These are phyloP conservation scores for Siderastrea radians DNA, from an alignment of 92 coral and sea anemone species.

Conservation along the genomic window DNA sequence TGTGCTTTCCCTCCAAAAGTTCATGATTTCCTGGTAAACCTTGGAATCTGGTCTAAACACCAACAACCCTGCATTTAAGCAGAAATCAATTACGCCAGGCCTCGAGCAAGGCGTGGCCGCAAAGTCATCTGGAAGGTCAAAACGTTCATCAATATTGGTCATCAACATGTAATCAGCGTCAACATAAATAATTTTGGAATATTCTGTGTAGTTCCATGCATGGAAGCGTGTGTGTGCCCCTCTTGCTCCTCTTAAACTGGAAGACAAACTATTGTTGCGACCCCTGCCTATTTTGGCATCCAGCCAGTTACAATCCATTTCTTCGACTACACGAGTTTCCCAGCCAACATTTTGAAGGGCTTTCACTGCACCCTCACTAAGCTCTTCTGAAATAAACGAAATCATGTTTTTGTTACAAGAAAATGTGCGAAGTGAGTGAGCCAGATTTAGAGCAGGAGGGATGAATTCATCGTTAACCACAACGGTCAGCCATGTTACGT, in stretches of 20 bases:
- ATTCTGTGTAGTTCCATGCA: constrained; percentile 70
- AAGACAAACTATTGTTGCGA: background rate
- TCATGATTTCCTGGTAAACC: constrained; percentile 34
- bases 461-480: constrained; percentile 67
- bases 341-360: too few relatives aligned
- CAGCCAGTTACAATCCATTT: too few relatives aligned
- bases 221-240: constrained; percentile 83
- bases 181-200: constrained; percentile 32
- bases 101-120: constrained; percentile 75
- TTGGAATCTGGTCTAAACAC: constrained; percentile 57
- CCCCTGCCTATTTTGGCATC: too few relatives aligned
- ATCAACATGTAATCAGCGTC: constrained; percentile 76
- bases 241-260: constrained; percentile 23
- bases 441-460: constrained; percentile 63
- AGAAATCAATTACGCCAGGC: constrained; percentile 76
- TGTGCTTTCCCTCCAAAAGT: constrained; percentile 27
- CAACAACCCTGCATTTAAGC: constrained; percentile 81
- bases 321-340: too few relatives aligned
- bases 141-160: constrained; percentile 75
- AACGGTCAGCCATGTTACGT: constrained; percentile 54
- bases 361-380: too few relatives aligned
- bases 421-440: constrained; percentile 50
- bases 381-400: too few relatives aligned
- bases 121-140: constrained; percentile 61
- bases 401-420: constrained; percentile 63